A percentile compares a stretch with the other conserved stretches of the same genome.
Evolutionary conservation across 2,888 invertebrate genomes (phyloP).

Genomic region (Polyommatus iphigenia): DNA sequence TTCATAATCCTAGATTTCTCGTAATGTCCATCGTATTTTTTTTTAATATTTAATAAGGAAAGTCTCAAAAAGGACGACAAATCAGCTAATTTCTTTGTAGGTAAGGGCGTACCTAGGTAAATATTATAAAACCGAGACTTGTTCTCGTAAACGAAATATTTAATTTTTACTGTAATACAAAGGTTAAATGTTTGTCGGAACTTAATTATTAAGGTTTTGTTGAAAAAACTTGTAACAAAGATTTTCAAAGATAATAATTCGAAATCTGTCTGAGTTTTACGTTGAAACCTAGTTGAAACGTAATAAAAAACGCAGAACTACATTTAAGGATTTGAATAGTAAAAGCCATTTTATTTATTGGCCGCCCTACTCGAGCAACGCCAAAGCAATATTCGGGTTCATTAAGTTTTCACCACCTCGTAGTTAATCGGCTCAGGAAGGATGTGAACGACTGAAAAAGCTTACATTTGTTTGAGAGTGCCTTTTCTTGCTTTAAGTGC

Average conservation of each 20-base stretch:
- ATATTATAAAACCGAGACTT: constrained; percentile 8
- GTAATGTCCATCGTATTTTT: background rate
- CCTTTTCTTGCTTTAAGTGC: constrained; percentile 73
- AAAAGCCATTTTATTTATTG: constrained; percentile 2
- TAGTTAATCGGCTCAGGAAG: constrained; percentile 68
- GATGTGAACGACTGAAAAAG: constrained; percentile 60
- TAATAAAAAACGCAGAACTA: background rate
- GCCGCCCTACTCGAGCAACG: constrained; percentile 14
- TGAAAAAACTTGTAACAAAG: constrained; percentile 11
- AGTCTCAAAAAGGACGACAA: background rate
- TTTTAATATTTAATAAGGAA: background rate
- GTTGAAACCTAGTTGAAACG: constrained; percentile 17
- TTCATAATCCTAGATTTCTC: background rate
- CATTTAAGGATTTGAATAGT: constrained; percentile 19
- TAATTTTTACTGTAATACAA: constrained; percentile 23
- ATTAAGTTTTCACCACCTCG: constrained; percentile 71
- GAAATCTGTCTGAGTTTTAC: constrained; percentile 1
- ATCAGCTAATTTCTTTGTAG: background rate
- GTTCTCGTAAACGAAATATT: constrained; percentile 19
- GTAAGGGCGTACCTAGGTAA: background rate
- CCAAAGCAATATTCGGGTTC: constrained; percentile 54
- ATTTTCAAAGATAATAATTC: constrained; percentile 19
- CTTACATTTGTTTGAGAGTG: constrained; percentile 76
- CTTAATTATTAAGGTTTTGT: constrained; percentile 26
- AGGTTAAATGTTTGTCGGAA: constrained; percentile 27